phyloP scores from a whole-genome alignment of 2,113 vertebrate species.

The Passer montanus region DNA sequence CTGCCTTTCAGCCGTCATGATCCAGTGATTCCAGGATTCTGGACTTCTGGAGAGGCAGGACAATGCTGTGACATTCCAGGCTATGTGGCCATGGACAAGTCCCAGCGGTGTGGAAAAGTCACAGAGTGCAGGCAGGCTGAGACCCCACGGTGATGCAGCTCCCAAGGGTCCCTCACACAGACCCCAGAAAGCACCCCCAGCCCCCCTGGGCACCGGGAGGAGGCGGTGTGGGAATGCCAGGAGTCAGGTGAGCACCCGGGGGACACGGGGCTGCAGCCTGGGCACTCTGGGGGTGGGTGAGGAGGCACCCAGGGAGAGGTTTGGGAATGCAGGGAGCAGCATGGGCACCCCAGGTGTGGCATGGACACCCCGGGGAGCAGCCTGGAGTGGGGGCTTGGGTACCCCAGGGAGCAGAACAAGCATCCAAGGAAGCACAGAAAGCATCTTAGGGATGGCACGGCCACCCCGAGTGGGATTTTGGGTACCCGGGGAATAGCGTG shows the following conservation, averaged over 20 bases:
- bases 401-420: not conserved
- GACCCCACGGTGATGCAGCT: accelerated
- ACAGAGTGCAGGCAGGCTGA: accelerated
- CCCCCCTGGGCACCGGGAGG: not conserved
- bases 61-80: accelerated
- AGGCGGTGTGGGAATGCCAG: accelerated
- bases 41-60: accelerated
- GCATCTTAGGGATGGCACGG: accelerated
- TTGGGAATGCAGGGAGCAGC: not conserved
- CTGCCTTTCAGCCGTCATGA: accelerated
- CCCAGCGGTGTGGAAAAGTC: not conserved
- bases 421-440: not conserved
- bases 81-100: accelerated
- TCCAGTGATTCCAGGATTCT: no score
- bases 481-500: not conserved
- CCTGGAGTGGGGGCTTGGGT: no score
- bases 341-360: not conserved
- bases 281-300: no score
- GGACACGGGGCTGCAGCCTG: not conserved
- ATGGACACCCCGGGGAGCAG: not conserved
- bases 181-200: not conserved
- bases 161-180: accelerated
- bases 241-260: no score
- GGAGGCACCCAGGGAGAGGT: not conserved
- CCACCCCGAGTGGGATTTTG: no score